Percentiles rank a stretch among this genome's conserved stretches.
These are phyloP conservation scores for Trichechus manatus DNA, from an alignment of 2,113 vertebrate genomes.

Conservation along the genomic window DNA sequence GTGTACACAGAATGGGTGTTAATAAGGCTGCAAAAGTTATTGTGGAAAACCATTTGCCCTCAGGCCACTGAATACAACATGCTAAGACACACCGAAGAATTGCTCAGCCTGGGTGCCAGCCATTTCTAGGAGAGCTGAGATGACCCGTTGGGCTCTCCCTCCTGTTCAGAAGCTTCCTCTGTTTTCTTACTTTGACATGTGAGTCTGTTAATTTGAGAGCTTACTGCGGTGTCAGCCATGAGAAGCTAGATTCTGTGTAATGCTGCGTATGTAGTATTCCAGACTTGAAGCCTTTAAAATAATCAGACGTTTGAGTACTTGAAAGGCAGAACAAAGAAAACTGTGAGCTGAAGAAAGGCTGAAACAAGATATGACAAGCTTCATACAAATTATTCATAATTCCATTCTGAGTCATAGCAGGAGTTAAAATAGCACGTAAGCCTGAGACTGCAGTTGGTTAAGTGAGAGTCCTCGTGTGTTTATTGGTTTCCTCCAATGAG, in stretches of 20 bases:
- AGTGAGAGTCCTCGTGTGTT: not conserved
- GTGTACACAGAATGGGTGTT: not conserved
- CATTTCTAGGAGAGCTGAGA: not conserved
- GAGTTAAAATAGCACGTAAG: slow-evolving; percentile 53
- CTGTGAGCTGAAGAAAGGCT: slow-evolving; percentile 50
- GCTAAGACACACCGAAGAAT: slow-evolving; percentile 46
- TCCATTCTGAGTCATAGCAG: slow-evolving; percentile 56
- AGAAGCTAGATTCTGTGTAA: not conserved
- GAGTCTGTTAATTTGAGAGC: rapidly evolving
- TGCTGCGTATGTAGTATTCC: not conserved
- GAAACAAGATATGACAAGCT: slow-evolving; percentile 80
- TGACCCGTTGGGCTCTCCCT: not conserved
- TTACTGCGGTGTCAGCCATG: not conserved
- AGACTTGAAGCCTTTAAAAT: slow-evolving; percentile 13
- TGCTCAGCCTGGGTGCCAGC: not conserved
- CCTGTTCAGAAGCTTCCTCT: not conserved
- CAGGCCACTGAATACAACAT: slow-evolving; percentile 19
- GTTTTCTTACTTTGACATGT: not conserved
- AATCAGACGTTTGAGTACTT: not conserved
- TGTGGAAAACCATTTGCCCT: not conserved
- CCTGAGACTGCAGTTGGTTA: slow-evolving; percentile 38
- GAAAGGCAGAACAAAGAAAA: slow-evolving; percentile 17
- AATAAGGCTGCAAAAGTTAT: not conserved
- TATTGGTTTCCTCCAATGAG: slow-evolving; percentile 13
- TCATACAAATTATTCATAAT: slow-evolving; percentile 62